Evolutionary conservation across 2,888 invertebrate genomes (phyloP), one percentile per base, ranked within the genome.

Genomic region (Notodonta dromedarius): DNA sequence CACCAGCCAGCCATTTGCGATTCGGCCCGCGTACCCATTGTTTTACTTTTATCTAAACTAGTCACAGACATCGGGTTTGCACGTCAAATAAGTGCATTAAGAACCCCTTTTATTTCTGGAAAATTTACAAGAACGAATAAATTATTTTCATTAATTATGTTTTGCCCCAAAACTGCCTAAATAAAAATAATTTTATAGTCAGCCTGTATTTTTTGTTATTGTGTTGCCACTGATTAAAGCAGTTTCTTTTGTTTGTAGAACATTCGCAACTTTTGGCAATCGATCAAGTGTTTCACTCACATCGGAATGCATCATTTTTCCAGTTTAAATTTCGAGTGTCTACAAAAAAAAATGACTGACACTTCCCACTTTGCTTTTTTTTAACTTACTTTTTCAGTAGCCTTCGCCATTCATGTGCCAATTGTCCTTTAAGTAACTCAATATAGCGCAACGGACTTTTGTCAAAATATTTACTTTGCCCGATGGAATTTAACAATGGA

Each of bases 401-500:
- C 74, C 82, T 60, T 65, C 74, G 52, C 79, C 70, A 83, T 85
- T 85, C 81, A 80, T 76, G 70, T 70, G 67, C 70, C 86, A 79
- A 87, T 89, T 89, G 88, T 89, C 84, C 83, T 84, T 79, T 84
- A 83, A 86, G 90, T 88, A 89, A 89, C 88, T 90, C 85, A 89
- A 91, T 89, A 90, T 85, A 83, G 83, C 86, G 87, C 88, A 87
- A 90, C 84, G 86, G 84, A 87, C 84, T 88, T 86, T 91, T 91
- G 92, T 93, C 93, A 93, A 82, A 93, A 93, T 92, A 93, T 93
- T 93, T 93, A 91, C 91, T 89, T 86, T 86, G 76, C 79, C 77
- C 83, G 70, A 76, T 82, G 69, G 73, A 74, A 76, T 80, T 70
- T 61, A 74, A 91, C 91, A 93, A 92, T 83, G 65, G 85, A 62